Base-by-base conservation (phyloP, 2,888 invertebrate species). In the Trypoxylon attenuatum region DNA sequence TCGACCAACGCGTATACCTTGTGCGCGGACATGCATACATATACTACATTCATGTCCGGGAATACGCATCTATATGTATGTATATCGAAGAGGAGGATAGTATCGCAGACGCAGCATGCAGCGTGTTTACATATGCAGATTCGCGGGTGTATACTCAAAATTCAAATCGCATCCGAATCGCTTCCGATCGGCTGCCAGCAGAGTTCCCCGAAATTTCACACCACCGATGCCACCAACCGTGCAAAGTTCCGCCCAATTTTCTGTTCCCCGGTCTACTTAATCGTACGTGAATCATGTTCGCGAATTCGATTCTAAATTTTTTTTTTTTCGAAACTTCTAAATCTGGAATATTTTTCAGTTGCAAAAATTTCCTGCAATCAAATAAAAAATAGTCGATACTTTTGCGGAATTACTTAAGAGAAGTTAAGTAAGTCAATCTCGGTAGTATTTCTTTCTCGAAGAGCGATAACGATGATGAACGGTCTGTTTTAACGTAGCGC, bases 111-210 rank as follows among this genome's bases (percentile, higher is more conserved):
- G 3, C 46, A n/a, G 43, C 39, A 56, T 52, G 56, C 53, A 43
- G 10, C 47, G 53, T 73, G 79, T 76, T 79, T 79, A 77, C 73
- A 77, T 77, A 79, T 78, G 80, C 70, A 79, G 71, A 79, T 80
- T 49, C 54, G 56, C 43, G 69, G 60, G 70, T 71, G 71, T 33
- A 4, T 69, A 66, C 74, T 81, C 76, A 78, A 84, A 82, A 82
- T 83, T 83, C 82, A 82, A 83, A 84, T 83, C 75, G 75, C 74
- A 82, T 82, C 80, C 79, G 80, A 84, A 83, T 81, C 78, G 77
- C 71, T 75, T 75, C 73, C 76, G 58, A 69, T 60, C 67, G 54
- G 42, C 6, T 59, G 55, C 16, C 56, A 43, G 21, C 18, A 42
- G 46, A 33, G 42, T 42, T 67, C 71, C 56, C 47, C 54, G 60